Base-by-base conservation (phyloP, 1,140 invertebrate genomes). In the Nasonia giraulti region DNA sequence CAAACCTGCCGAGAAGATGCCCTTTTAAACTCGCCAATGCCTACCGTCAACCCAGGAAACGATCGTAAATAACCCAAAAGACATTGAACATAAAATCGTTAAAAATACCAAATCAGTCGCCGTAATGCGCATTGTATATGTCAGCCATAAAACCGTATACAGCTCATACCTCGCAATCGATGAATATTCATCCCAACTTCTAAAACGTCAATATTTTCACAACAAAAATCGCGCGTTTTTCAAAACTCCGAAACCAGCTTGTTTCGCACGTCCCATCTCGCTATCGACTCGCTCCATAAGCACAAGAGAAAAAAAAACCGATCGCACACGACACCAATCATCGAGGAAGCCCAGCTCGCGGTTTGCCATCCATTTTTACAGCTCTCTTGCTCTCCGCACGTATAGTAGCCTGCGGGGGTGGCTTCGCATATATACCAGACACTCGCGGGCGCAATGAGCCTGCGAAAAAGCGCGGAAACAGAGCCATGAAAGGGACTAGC, bases 361-460 rank as follows among this genome's bases (percentile, higher is more conserved):
- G 88, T 87, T 87, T 75, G 78, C 74, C 85, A 87, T 80, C 31
- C 75, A 79, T 82, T 84, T 84, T 84, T 87, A 84, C 71, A 86
- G 47, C 17, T 76, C 20, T 23, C 33, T 27, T 1, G 27, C 23
- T 40, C 11, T 8, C 23, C 55, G 23, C 14, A 17, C 27, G 27
- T 17, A 31, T 17, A 31, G 68, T 27, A 71, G 68, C 68, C 68
- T 11, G 27, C 10, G 69, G 69, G 23, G 17, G 31, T 1, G 68
- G 10, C 7, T 27, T 71, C 31, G 68, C 68, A 33, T 71, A 62
- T 62, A 62, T 62, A 20, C 37, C 6, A 75, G 37, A 75, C 27
- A 20, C 55, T 62, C 55, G 55, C 55, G 55, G n/a, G 55, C 55
- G 55, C 55, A 77, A 77, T 20, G 75, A 77, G 27, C 23, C 69